A percentile compares a stretch with the other conserved stretches of the same genome.
phyloP scores from a whole-genome alignment of 2,888 invertebrate genomes.

The Apotomis turbidana region DNA sequence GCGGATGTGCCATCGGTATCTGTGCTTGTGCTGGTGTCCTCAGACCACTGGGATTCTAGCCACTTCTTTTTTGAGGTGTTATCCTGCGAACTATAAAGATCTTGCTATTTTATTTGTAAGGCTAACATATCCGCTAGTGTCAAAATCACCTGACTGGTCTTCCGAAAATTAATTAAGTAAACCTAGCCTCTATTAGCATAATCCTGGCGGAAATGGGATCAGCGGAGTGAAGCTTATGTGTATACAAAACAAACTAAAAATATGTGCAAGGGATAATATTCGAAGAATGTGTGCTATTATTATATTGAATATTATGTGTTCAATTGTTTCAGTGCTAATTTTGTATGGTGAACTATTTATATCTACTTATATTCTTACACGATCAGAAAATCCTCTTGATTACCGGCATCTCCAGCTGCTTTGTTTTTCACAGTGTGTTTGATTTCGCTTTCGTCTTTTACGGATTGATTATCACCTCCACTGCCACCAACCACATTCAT shows the following conservation, averaged over 20 bases:
- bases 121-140: no score
- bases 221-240: no score
- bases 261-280: no score
- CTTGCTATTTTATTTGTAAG: neutral
- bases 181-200: no score
- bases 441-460: neutral
- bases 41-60: constrained; percentile 69
- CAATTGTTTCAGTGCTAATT: no score
- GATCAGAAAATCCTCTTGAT: neutral
- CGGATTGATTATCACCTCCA: neutral
- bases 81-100: neutral
- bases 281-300: no score
- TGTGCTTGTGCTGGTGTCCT: constrained; percentile 67
- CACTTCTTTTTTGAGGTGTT: constrained; percentile 46
- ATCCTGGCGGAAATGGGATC: no score
- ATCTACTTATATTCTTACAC: constrained; percentile 1
- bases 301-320: no score
- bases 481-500: neutral
- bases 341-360: neutral
- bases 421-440: neutral
- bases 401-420: neutral
- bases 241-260: no score
- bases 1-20: constrained; percentile 68
- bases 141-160: no score
- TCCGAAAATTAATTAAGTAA: no score